Evolutionary conservation across 1,140 invertebrate species (phyloP).

Genomic region (Cotesia chilonis): DNA sequence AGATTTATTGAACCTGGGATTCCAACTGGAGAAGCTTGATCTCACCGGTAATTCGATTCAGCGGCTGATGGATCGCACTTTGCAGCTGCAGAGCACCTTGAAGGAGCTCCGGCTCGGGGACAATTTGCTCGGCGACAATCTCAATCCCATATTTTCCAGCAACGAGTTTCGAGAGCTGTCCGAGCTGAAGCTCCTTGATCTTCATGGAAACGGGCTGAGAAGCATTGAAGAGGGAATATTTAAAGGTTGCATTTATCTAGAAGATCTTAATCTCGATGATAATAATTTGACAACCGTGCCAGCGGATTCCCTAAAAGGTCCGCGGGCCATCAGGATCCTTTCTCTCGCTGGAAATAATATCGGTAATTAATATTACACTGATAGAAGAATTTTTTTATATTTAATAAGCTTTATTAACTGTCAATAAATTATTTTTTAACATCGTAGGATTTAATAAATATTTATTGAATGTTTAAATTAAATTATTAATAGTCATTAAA

Average conservation of each 20-base stretch:
- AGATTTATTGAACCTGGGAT: conserved; percentile 60
- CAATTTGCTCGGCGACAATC: conserved; percentile 85
- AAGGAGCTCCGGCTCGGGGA: conserved; percentile 77
- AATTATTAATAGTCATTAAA: no score
- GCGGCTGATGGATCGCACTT: conserved; percentile 79
- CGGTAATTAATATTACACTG: conserved; percentile 66
- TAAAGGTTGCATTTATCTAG: conserved; percentile 79
- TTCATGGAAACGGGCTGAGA: conserved; percentile 80
- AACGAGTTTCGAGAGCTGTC: conserved; percentile 81
- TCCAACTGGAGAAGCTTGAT: conserved; percentile 79
- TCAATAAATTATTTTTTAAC: no score
- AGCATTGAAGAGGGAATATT: conserved; percentile 85
- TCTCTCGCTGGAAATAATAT: conserved; percentile 82
- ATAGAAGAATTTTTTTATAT: no score
- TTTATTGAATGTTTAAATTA: no score
- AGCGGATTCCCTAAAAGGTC: conserved; percentile 80
- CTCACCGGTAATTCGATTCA: conserved; percentile 83
- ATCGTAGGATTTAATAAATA: no score
- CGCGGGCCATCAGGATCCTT: conserved; percentile 74
- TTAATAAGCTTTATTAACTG: no score
- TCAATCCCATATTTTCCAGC: conserved; percentile 89
- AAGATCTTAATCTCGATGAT: conserved; percentile 82
- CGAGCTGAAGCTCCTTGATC: conserved; percentile 77
- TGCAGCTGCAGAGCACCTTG: conserved; percentile 73
- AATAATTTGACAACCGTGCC: conserved; percentile 82